These are phyloP conservation scores for Puma concolor DNA, from an alignment of 2,113 vertebrate species.

Conservation along the genomic window DNA sequence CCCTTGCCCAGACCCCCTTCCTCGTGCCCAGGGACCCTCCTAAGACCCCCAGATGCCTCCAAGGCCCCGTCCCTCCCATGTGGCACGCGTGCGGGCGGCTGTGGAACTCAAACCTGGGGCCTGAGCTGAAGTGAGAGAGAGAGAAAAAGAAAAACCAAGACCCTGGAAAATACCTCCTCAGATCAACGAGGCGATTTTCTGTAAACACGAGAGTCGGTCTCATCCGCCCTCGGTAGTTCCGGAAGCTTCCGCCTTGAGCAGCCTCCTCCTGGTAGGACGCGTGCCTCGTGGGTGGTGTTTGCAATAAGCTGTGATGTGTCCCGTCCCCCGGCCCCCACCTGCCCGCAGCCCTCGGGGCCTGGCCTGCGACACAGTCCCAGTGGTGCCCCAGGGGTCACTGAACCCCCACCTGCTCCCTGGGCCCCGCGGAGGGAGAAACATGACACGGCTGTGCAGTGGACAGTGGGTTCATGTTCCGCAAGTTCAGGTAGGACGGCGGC, in stretches of 20 bases:
- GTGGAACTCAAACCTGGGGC: background rate
- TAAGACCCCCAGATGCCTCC: background rate
- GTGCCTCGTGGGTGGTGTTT: accelerated
- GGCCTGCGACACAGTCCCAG: background rate
- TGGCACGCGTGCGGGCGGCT: background rate
- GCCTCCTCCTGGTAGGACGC: background rate
- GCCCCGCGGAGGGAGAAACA: too few relatives aligned
- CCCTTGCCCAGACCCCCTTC: background rate
- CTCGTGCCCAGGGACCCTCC: background rate
- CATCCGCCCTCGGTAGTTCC: accelerated
- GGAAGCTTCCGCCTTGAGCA: accelerated
- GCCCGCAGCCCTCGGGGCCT: too few relatives aligned
- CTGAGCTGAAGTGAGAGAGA: accelerated
- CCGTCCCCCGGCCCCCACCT: background rate
- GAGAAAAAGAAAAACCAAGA: background rate
- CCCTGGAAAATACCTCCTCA: accelerated
- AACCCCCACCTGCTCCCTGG: background rate
- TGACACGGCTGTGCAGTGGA: too few relatives aligned
- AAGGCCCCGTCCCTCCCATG: background rate
- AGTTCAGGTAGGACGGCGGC: too few relatives aligned
- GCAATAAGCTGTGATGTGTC: too few relatives aligned
- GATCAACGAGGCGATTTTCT: background rate
- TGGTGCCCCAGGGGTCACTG: accelerated
- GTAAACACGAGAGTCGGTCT: accelerated
- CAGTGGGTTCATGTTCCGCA: background rate